A percentile compares a stretch with the other conserved stretches of the same genome.
Conservation (phyloP, 1,140 invertebrate genomes). For the Lepidurus couesii region DNA sequence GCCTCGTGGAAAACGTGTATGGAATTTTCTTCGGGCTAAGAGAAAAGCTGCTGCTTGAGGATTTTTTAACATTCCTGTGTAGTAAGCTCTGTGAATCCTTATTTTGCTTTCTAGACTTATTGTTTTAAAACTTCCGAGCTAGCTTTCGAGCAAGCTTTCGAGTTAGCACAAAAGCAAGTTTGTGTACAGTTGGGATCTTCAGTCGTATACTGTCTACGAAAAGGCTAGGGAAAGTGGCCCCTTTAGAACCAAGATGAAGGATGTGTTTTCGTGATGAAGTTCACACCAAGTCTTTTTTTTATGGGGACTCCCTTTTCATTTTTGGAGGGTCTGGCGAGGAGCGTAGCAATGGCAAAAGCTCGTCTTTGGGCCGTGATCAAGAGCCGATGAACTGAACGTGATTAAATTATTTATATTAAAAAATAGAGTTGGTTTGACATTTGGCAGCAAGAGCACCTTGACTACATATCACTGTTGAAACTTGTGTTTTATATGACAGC, state of each 20-base stretch:
- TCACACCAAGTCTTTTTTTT: neutral
- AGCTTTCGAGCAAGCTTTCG: too few relatives aligned
- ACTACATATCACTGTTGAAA: too few relatives aligned
- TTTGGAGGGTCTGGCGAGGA: neutral
- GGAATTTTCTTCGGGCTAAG: neutral
- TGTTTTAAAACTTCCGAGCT: too few relatives aligned
- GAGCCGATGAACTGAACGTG: neutral
- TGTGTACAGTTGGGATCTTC: neutral
- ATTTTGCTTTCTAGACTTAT: too few relatives aligned
- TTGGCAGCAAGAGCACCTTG: neutral
- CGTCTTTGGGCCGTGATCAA: neutral
- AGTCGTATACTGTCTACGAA: neutral
- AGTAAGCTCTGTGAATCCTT: too few relatives aligned
- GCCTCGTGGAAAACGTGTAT: neutral
- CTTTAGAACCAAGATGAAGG: neutral
- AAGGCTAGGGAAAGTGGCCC: neutral
- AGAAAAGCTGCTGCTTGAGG: neutral
- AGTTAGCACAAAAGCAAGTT: too few relatives aligned
- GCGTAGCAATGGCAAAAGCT: neutral
- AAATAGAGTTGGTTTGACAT: neutral
- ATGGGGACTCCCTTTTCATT: neutral
- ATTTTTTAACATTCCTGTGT: too few relatives aligned
- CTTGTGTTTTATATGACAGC: too few relatives aligned
- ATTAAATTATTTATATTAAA: neutral
- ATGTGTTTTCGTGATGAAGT: constrained; percentile 11